These are phyloP conservation scores for Amyelois transitella DNA, from an alignment of 1,140 invertebrate genomes.

Conservation along the genomic window DNA sequence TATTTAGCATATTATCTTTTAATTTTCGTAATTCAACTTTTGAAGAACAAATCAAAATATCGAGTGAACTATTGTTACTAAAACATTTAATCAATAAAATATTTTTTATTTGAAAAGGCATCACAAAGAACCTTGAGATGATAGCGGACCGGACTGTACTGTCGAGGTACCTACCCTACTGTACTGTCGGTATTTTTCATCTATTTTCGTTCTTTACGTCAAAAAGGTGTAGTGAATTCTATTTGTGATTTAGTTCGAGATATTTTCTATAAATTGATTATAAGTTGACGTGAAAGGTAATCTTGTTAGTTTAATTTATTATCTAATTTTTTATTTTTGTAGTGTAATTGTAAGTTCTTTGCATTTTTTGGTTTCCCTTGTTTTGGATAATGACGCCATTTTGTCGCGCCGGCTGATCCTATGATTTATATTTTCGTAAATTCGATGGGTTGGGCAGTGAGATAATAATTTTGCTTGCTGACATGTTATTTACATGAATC, in stretches of 20 bases:
- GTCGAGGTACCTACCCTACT: too few species aligned
- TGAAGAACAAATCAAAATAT: too few species aligned
- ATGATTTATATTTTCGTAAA: constrained; percentile 54
- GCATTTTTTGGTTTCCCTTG: constrained; percentile 36
- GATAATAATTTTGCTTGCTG: too few species aligned
- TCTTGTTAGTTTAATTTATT: constrained; percentile 5
- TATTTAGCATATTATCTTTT: too few species aligned
- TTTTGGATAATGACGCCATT: constrained; percentile 70
- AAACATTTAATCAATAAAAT: too few species aligned
- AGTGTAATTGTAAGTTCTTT: background rate
- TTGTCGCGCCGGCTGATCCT: constrained; percentile 71
- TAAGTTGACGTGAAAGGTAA: constrained; percentile 34
- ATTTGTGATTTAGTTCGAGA: constrained; percentile 51
- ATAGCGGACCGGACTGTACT: background rate
- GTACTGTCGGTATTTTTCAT: constrained; percentile 29
- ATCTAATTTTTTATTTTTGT: background rate
- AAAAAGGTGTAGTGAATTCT: constrained; percentile 60
- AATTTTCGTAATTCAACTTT: too few species aligned
- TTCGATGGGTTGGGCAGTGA: constrained; percentile 15
- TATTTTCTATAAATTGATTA: constrained; percentile 36
- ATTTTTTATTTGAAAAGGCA: too few species aligned
- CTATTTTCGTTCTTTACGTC: constrained; percentile 70
- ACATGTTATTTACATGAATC: too few species aligned
- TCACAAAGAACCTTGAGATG: constrained; percentile 1
- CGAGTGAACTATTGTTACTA: too few species aligned